Base-by-base conservation (phyloP, 2,888 invertebrate genomes). In the Caenorhabditis sp. region DNA sequence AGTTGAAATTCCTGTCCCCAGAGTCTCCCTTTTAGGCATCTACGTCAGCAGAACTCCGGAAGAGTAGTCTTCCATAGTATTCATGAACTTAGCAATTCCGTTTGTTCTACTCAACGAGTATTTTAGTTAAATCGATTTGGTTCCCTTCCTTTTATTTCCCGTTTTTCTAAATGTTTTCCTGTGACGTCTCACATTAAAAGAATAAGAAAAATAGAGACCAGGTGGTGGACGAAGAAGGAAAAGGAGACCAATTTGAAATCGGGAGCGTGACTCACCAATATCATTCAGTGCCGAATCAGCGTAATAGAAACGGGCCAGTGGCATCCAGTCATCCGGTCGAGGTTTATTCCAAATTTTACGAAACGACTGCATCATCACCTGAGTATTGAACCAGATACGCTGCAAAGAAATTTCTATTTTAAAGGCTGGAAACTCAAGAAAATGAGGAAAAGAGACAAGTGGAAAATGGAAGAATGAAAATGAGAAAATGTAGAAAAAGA, bases 271-370 rank as follows among this genome's bases (percentile, higher is more conserved):
- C 82, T 47, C 51, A 85, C 88, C 95, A 80, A 99, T 96, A 90
- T 95, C 94, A 92, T 97, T 97, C 88, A 99, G 94, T 37, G 97
- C 96, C 92, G 98, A 97, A 93, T 99, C 98, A 35, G 98, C 98
- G 93, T 96, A 97, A 94, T 97, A 99, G 93, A 99, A 98, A 67
- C 90, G 85, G 2, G 90, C 90, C 53, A 90, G 69, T 35, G 90
- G 90, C 37, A 89, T 87, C 90, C 90, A 90, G 76, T 90, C 90
- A 64, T 90, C 90, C 32, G 89, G 89, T 55, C 90, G 80, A 56
- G 91, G 91, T 81, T 91, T 91, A 77, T 88, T 89, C 78, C 90
- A 86, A 71, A 91, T 82, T 80, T 90, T 91, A 58, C 90, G 88
- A 62, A 91, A 82, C 53, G 90, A 89, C 76, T 89, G 89, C 91